Percentiles rank a stretch among this genome's conserved stretches.
phyloP scores from a whole-genome alignment of 2,797 vertebrate genomes.

The Pyrocephalus nanus region DNA sequence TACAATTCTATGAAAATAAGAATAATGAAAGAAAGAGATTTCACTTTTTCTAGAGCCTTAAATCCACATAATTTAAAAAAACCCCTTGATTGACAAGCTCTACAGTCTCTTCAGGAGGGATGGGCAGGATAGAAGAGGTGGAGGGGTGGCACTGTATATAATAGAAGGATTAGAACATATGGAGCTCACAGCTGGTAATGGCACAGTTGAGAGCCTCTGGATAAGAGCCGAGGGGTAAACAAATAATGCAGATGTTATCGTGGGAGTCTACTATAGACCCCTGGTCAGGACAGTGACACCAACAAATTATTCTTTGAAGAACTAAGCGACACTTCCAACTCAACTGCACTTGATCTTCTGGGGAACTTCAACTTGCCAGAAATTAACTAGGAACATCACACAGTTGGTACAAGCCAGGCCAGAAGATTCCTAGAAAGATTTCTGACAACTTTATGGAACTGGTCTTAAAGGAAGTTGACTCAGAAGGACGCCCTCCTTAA shows the following conservation, averaged over 20 bases:
- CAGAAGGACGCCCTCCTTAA: neutral
- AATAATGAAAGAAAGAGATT: neutral
- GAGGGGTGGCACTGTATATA: neutral
- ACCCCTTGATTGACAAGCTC: neutral
- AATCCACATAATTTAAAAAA: neutral
- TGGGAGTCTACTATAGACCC: neutral
- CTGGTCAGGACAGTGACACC: neutral
- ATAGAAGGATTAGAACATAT: neutral
- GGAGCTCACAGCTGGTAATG: neutral
- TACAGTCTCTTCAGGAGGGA: neutral
- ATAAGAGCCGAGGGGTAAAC: neutral
- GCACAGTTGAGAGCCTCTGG: neutral
- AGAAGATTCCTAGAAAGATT: neutral
- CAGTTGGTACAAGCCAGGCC: neutral
- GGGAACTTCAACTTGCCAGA: neutral
- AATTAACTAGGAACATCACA: neutral
- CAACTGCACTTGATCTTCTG: neutral
- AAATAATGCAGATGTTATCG: neutral
- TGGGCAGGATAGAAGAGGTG: neutral
- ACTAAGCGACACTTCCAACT: neutral
- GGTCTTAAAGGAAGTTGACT: neutral
- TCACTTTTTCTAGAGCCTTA: neutral
- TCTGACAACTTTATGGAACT: neutral
- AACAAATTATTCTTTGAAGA: neutral
- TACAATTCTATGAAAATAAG: neutral